phyloP scores from a whole-genome alignment of 2,113 vertebrate species.

The Pteropus alecto region DNA sequence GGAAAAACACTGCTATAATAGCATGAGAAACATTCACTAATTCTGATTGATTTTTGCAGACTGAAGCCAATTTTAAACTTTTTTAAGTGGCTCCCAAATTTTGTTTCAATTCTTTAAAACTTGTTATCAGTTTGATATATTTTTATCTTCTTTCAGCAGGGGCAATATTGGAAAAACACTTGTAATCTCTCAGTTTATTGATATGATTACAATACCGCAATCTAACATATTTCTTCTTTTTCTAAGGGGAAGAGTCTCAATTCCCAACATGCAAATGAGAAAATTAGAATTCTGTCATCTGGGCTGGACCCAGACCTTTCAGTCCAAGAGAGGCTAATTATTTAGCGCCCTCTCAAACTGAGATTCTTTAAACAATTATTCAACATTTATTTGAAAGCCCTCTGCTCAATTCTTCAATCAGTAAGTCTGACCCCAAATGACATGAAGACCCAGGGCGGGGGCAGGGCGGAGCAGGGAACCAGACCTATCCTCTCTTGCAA shows the following conservation, averaged over 20 bases:
- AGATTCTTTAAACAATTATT: not conserved
- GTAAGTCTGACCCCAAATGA: not conserved
- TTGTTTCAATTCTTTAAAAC: not conserved
- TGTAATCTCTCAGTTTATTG: not conserved
- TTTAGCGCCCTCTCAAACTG: not conserved
- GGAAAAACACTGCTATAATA: not conserved
- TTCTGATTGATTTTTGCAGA: not conserved
- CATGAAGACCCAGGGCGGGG: not conserved
- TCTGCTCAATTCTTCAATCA: not conserved
- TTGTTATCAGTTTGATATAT: not conserved
- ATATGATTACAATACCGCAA: not conserved
- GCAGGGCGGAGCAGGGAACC: too few species aligned
- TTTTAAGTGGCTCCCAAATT: not conserved
- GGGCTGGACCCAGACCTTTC: not conserved
- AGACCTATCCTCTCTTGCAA: not conserved
- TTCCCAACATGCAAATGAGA: not conserved
- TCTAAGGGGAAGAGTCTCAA: not conserved
- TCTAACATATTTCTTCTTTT: not conserved
- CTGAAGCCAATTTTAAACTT: not conserved
- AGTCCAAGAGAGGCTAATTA: not conserved
- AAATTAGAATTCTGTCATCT: not conserved
- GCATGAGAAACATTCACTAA: not conserved
- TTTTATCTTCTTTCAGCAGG: not conserved
- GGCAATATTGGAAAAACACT: not conserved
- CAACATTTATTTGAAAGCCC: not conserved